A percentile compares a stretch with the other conserved stretches of the same genome.
These are phyloP conservation scores for Scomber japonicus DNA, from an alignment of 2,113 vertebrate species.

Conservation along the genomic window DNA sequence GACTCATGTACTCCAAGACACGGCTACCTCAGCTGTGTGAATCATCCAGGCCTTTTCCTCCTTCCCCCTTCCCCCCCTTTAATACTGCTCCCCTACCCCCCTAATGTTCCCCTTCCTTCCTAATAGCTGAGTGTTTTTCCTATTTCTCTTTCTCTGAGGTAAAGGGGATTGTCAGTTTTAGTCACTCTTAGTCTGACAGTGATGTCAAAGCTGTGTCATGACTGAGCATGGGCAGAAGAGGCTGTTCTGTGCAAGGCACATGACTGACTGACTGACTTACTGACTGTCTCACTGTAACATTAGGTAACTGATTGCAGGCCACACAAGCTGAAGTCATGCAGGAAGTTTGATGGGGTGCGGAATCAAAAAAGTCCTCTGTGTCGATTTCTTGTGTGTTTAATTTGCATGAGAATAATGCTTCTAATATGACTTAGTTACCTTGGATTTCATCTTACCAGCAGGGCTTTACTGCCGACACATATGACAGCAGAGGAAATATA, in stretches of 20 bases:
- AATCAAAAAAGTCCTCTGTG: conserved; percentile 22
- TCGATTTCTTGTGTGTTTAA: conserved; percentile 5
- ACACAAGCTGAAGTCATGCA: conserved; percentile 16
- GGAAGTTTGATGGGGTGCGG: neutral
- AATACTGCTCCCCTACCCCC: conserved; percentile 14
- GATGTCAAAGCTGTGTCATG: conserved; percentile 70
- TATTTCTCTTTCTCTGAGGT: conserved; percentile 60
- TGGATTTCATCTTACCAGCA: conserved; percentile 22
- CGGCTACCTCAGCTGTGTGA: conserved; percentile 79
- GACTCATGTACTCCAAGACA: conserved; percentile 84
- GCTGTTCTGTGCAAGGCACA: conserved; percentile 27
- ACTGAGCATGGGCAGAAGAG: conserved; percentile 61
- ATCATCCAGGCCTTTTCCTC: conserved; percentile 75
- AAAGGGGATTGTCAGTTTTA: conserved; percentile 74
- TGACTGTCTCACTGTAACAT: conserved; percentile 51
- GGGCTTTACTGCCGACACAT: neutral
- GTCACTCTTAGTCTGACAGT: conserved; percentile 62
- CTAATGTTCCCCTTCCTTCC: conserved; percentile 9
- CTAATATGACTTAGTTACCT: conserved; percentile 18
- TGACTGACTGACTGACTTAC: conserved; percentile 47
- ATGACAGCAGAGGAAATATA: conserved; percentile 27
- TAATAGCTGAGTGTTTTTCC: conserved; percentile 58
- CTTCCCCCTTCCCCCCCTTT: conserved; percentile 22
- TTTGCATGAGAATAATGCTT: conserved; percentile 44
- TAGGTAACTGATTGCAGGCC: conserved; percentile 40